A percentile compares a stretch with the other conserved stretches of the same genome.
phyloP scores from a whole-genome alignment of 2,888 invertebrate species.

The Himalopsyche tibetana region DNA sequence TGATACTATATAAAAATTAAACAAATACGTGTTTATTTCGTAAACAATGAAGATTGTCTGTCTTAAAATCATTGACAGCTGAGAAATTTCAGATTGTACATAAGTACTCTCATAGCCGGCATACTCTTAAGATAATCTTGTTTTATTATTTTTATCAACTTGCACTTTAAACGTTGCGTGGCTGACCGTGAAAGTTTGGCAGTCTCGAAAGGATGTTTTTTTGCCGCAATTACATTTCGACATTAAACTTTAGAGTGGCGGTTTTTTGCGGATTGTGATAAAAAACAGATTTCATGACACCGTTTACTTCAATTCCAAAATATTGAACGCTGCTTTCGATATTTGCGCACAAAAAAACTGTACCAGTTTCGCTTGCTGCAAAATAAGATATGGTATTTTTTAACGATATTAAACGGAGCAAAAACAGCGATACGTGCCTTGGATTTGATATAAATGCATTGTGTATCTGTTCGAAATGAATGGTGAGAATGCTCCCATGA shows the following conservation, averaged over 20 bases:
- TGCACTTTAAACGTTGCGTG: conserved; percentile 20
- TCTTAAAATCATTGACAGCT: not conserved
- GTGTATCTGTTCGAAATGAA: conserved; percentile 47
- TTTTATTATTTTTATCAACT: conserved; percentile 27
- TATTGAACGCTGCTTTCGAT: conserved; percentile 48
- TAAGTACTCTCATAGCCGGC: not conserved
- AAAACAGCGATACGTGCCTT: conserved; percentile 49
- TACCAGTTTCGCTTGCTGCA: conserved; percentile 22
- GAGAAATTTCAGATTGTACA: not conserved
- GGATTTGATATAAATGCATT: conserved; percentile 33
- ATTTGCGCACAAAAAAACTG: conserved; percentile 35
- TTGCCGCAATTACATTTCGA: conserved; percentile 1
- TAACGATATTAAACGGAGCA: not conserved
- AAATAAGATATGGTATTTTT: conserved; percentile 18
- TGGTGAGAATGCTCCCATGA: conserved; percentile 53
- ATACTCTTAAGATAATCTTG: not conserved
- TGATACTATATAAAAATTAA: not conserved
- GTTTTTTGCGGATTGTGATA: not conserved
- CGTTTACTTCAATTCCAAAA: conserved; percentile 2
- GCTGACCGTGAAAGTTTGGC: conserved; percentile 37
- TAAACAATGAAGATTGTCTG: not conserved
- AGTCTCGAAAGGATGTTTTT: conserved; percentile 15
- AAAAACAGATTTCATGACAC: conserved; percentile 28
- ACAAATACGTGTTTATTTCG: not conserved
- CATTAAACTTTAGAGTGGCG: not conserved